Evolutionary conservation across 2,113 vertebrate genomes (phyloP).

Genomic region (Helogale parvula): DNA sequence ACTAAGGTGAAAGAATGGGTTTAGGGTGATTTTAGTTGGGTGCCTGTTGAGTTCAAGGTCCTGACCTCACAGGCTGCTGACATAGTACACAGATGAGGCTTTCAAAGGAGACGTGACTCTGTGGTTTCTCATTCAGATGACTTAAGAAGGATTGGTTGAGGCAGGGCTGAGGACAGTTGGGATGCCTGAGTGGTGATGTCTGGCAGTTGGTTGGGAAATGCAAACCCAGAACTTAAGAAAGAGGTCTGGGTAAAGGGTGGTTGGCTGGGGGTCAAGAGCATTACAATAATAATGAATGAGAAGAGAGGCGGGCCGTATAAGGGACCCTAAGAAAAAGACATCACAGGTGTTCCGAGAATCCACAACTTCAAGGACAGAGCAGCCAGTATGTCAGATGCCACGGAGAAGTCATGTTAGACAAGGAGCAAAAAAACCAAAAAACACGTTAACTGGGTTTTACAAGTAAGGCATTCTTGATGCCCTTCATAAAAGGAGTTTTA

Average conservation of each 20-base stretch:
- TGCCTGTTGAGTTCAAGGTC: not conserved
- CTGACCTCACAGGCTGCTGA: not conserved
- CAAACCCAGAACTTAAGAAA: not conserved
- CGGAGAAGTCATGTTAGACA: not conserved
- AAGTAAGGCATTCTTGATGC: not conserved
- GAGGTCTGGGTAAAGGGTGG: not conserved
- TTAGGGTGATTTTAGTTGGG: not conserved
- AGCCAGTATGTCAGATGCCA: not conserved
- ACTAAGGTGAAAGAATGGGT: not conserved
- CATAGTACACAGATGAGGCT: not conserved
- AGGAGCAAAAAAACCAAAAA: not conserved
- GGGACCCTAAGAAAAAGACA: not conserved
- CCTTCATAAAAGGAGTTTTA: constrained; percentile 14
- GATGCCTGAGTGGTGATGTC: not conserved
- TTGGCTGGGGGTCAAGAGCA: not conserved
- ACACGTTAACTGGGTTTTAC: not conserved
- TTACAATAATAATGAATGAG: not conserved
- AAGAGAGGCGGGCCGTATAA: not conserved
- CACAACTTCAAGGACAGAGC: not conserved
- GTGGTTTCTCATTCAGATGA: constrained; percentile 29
- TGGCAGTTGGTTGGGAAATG: not conserved
- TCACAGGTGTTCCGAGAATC: not conserved
- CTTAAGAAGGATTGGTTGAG: not conserved
- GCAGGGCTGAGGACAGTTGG: not conserved
- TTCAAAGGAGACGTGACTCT: not conserved